Conservation (phyloP, 2,797 vertebrate species). For the Sciurus vulgaris region DNA sequence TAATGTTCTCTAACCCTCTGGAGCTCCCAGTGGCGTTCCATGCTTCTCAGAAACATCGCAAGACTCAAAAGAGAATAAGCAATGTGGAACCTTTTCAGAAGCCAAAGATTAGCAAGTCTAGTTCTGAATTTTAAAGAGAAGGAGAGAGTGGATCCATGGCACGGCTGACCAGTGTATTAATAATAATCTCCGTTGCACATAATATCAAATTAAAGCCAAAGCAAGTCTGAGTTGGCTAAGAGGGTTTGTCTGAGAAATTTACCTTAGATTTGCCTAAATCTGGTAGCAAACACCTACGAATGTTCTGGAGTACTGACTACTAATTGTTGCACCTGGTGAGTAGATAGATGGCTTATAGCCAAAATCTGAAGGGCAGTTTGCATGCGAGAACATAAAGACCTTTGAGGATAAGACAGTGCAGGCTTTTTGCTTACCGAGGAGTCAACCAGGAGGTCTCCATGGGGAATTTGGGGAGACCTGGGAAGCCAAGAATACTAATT, state of each 20-base stretch:
- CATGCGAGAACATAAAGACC: not conserved
- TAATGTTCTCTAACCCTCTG: not conserved
- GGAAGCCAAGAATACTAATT: not conserved
- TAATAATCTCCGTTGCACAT: not conserved
- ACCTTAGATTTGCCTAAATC: not conserved
- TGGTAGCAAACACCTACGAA: not conserved
- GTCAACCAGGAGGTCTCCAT: not conserved
- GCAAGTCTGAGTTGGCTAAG: not conserved
- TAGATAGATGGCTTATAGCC: not conserved
- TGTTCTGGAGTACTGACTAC: not conserved
- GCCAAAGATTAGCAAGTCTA: not conserved
- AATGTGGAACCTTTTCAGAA: slow-evolving; percentile 4
- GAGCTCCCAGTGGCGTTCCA: not conserved
- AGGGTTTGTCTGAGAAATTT: not conserved
- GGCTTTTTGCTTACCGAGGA: not conserved
- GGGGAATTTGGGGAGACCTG: not conserved
- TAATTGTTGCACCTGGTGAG: slow-evolving; percentile 30
- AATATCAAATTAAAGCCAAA: not conserved
- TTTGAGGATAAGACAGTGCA: not conserved
- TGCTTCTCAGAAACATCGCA: not conserved
- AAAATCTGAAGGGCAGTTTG: not conserved
- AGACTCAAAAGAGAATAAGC: slow-evolving; percentile 25
- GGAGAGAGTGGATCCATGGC: not conserved
- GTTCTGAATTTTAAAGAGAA: slow-evolving; percentile 39
- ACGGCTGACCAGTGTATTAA: not conserved